phyloP scores from a whole-genome alignment of 2,888 invertebrate genomes.

The Cremastobaeus sp. region DNA sequence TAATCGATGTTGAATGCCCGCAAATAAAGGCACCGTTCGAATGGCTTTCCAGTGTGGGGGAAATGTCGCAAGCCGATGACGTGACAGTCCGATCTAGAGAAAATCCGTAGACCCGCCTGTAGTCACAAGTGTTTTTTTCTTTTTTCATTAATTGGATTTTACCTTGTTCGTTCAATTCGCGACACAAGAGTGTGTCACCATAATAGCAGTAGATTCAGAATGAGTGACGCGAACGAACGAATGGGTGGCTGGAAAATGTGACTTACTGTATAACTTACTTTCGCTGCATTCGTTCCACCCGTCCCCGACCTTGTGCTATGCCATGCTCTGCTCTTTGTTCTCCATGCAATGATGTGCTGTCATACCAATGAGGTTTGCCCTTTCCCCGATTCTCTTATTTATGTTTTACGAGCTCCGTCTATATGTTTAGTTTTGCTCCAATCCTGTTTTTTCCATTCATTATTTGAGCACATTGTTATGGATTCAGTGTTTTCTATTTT shows the following conservation, averaged over 20 bases:
- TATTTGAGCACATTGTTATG: slow-evolving; percentile 58
- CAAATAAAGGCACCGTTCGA: no score
- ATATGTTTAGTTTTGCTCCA: slow-evolving; percentile 38
- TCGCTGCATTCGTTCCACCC: slow-evolving; percentile 70
- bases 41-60: no score
- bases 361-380: slow-evolving; percentile 76
- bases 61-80: slow-evolving; percentile 56
- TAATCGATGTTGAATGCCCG: neutral
- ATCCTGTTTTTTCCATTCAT: slow-evolving; percentile 46
- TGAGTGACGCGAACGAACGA: no score
- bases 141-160: no score
- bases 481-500: slow-evolving; percentile 35
- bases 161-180: slow-evolving; percentile 48
- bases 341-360: slow-evolving; percentile 78
- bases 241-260: slow-evolving; percentile 42
- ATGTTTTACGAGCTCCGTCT: slow-evolving; percentile 42
- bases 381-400: slow-evolving; percentile 62
- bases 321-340: slow-evolving; percentile 75
- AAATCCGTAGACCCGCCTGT: no score
- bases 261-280: slow-evolving; percentile 53
- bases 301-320: slow-evolving; percentile 75
- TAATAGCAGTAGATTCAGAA: no score
- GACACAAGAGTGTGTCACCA: no score
- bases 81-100: slow-evolving; percentile 53
- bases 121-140: no score